Evolutionary conservation across 2,888 invertebrate genomes (phyloP), one percentile per base, ranked within the genome.

Genomic region (Biston stratarius): DNA sequence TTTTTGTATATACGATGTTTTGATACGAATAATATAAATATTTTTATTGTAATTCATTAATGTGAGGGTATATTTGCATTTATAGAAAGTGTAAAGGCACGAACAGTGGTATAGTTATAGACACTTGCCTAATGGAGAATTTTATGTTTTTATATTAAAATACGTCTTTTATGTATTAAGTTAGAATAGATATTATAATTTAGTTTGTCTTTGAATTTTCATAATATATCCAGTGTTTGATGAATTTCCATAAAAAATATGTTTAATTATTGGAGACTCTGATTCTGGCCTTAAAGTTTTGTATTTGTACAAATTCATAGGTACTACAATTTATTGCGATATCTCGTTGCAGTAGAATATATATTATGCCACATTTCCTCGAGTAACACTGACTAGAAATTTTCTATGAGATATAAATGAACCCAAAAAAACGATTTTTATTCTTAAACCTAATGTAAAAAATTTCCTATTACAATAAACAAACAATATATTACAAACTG

Each of bases 61-160:
- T 36, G 33, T 42, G 48, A 52, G 59, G n/a, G 3, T 40, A 36
- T 42, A 61, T 55, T 47, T 62, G 62, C 61, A 61, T 61, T 61
- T 61, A 61, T n/a, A 34, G 11, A 7, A 11, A 51, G 10, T 0
- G 24, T 24, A n/a, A 24, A 48, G 12, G 34, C 34, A 36, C 34
- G 6, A 44, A 44, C 12, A 3, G 0, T 38, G 9, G 6, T 8
- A 38, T 38, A 38, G 9, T 38, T 7, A 45, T 42, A 11, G 14
- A 14, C 45, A 44, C 8, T 45, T 45, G n/a, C 45, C 14, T 45
- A 6, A 14, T 45, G 6, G n/a, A 45, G 45, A n/a, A 45, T 45
- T 45, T 45, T 45, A 45, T n/a, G 45, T 45, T 45, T 45, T 45
- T 45, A 38, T 45, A 38, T 8, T 42, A 1, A 42, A 42, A 45